A percentile compares a stretch with the other conserved stretches of the same genome.
Evolutionary conservation across 2,797 vertebrate genomes (phyloP).

Genomic region (Paedocypris micromegethes): DNA sequence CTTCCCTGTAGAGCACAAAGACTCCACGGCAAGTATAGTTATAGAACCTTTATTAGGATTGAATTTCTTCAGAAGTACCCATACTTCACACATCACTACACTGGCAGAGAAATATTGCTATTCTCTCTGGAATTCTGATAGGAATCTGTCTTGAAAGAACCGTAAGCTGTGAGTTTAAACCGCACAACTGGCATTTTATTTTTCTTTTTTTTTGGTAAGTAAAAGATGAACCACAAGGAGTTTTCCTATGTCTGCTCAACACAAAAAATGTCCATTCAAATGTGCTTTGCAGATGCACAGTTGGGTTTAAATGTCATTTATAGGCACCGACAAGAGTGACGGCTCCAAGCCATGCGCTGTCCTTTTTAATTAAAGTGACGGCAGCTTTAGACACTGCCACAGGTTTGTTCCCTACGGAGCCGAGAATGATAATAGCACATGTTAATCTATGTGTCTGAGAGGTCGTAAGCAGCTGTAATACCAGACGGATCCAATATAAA

Average conservation of each 20-base stretch:
- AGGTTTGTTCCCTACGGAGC: slow-evolving; percentile 61
- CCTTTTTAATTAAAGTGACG: slow-evolving; percentile 67
- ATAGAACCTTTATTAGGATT: no score
- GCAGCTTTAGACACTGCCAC: slow-evolving; percentile 60
- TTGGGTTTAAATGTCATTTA: slow-evolving; percentile 60
- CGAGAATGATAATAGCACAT: slow-evolving; percentile 60
- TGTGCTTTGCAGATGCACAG: slow-evolving; percentile 33
- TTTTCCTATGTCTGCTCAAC: slow-evolving; percentile 5
- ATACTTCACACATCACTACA: neutral
- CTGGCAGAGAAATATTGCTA: slow-evolving; percentile 17
- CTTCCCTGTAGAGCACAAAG: no score
- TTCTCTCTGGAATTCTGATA: slow-evolving; percentile 27
- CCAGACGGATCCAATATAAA: slow-evolving; percentile 48
- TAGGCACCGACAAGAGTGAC: slow-evolving; percentile 55
- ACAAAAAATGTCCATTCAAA: slow-evolving; percentile 9
- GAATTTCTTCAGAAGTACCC: no score
- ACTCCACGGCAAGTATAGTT: no score
- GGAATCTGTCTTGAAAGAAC: slow-evolving; percentile 31
- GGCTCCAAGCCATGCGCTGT: slow-evolving; percentile 66
- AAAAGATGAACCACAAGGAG: slow-evolving; percentile 20
- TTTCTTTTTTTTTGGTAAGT: slow-evolving; percentile 2
- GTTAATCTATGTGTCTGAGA: slow-evolving; percentile 61
- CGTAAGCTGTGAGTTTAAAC: slow-evolving; percentile 29
- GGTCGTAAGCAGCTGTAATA: slow-evolving; percentile 52
- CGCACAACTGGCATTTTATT: slow-evolving; percentile 6